Base-by-base conservation (phyloP, 2,113 vertebrate species). In the Nerophis ophidion region DNA sequence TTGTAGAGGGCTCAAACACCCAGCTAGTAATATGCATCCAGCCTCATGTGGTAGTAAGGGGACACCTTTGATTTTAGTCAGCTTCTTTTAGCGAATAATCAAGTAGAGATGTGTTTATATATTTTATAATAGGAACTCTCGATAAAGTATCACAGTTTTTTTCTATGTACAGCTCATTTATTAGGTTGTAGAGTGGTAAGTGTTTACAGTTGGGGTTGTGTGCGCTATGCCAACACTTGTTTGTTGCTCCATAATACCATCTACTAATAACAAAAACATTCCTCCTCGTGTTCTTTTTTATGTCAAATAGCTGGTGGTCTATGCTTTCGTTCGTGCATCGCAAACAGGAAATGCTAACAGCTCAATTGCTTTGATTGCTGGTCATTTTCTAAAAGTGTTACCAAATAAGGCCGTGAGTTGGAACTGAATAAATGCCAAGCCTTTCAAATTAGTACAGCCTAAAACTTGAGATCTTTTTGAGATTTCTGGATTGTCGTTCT, bases 101-200 rank as follows among this genome's bases (percentile, higher is more conserved):
- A 61, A 61, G 35, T 44, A 36, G 12, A 46, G 65, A 35, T 55
- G 66, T 70, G 65, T 65, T 81, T 54, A 55, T 58, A 53, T 57
- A 34, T 70, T 15, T 33, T 57, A 59, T 11, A 11, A 40, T 26
- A 38, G 58, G 48, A 57, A 68, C 65, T 59, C 16, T n/a, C 70
- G 57, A 68, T 59, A 68, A 71, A 57, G 58, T 56, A 63, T 62
- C 38, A 8, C 65, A 45, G 42, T 14, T 50, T 57, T 46, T 12
- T 49, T 42, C 64, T 49, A 81, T 80, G 80, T 79, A 65, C 75
- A 74, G 74, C 49, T 42, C 16, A 26, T 78, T 83, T 76, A 85
- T 84, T 85, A 79, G 68, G 80, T 85, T 80, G 77, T 58, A 68
- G 64, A 45, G 63, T 51, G 63, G 12, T n/a, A 65, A 63, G 63